Evolutionary conservation across 2,888 invertebrate genomes (phyloP), one percentile per base, ranked within the genome.

Genomic region (Phlogophora meticulosa): DNA sequence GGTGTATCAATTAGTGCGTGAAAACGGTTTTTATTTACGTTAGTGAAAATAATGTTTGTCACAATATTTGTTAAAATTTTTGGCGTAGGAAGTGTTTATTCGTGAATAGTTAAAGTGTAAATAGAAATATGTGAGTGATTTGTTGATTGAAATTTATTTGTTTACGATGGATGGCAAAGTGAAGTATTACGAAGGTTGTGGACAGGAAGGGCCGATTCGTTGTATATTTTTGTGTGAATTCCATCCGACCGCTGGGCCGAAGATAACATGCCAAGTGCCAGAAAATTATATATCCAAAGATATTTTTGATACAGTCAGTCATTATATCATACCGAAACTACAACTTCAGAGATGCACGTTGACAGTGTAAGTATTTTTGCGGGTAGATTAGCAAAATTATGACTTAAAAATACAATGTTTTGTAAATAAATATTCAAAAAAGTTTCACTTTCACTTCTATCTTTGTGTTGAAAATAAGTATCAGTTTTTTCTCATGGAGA

Each of bases 241-340:
- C 92, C 97, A 97, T 89, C 97, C 96, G 11, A 97, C 97, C 20
- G 97, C 97, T 52, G 98, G 98, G 1, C 97, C 97, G 15, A 97
- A 97, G 92, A 97, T 98, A 87, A 97, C 97, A 42, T 97, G 97
- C 89, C 98, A 98, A 96, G 98, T 97, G 73, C 98, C 98, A 56
- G 97, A 97, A 81, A 97, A 97, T 88, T 97, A 97, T 88, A 97
- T 98, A 76, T 97, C 97, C 0, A 98, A 98, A 92, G 98, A 98
- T 85, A 96, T 97, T 67, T 98, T 98, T 92, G 98, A 98, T 91
- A 97, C 97, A 56, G 97, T 98, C 66, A 97, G 97, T 89, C 97
- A 97, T 81, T 98, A 98, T 88, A 97, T 98, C 67, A 98, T 98
- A 88, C 98, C 98, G 7, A 98, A 98, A 93, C 97, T 97, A 59